phyloP scores from a whole-genome alignment of 2,888 invertebrate species.

The Antheraea assamensis region DNA sequence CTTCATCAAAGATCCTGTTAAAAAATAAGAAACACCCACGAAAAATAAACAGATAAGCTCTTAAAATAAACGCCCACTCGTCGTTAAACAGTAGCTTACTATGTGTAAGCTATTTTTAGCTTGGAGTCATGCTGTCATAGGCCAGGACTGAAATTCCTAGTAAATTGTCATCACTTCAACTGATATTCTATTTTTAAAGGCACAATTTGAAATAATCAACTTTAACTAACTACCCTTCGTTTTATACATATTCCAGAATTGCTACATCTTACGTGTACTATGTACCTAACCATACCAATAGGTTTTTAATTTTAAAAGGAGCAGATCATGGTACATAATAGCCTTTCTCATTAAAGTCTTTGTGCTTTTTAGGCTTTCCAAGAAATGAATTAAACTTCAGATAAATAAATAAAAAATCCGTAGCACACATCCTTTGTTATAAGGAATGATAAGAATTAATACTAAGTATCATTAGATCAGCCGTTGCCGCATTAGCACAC shows the following conservation, averaged over 20 bases:
- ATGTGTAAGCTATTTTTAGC: not conserved
- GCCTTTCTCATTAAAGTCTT: not conserved
- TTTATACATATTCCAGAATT: not conserved
- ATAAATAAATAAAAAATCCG: not conserved
- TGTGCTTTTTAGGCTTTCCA: not conserved
- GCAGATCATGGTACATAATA: not conserved
- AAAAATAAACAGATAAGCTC: constrained; percentile 48
- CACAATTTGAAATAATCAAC: not conserved
- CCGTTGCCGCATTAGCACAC: constrained; percentile 30
- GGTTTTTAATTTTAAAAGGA: not conserved
- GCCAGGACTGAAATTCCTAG: not conserved
- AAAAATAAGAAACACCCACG: constrained; percentile 50
- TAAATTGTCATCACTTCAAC: not conserved
- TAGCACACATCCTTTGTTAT: not conserved
- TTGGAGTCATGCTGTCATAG: not conserved
- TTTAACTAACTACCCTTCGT: not conserved
- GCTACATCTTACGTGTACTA: not conserved
- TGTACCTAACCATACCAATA: no score
- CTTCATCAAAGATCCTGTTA: constrained; percentile 43
- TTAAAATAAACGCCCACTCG: constrained; percentile 47
- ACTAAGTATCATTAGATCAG: not conserved
- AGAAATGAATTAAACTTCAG: not conserved
- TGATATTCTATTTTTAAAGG: not conserved
- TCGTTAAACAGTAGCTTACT: constrained; percentile 16
- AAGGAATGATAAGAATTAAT: not conserved